Evolutionary conservation across 2,113 vertebrate genomes (phyloP).

Genomic region (Orycteropus afer): DNA sequence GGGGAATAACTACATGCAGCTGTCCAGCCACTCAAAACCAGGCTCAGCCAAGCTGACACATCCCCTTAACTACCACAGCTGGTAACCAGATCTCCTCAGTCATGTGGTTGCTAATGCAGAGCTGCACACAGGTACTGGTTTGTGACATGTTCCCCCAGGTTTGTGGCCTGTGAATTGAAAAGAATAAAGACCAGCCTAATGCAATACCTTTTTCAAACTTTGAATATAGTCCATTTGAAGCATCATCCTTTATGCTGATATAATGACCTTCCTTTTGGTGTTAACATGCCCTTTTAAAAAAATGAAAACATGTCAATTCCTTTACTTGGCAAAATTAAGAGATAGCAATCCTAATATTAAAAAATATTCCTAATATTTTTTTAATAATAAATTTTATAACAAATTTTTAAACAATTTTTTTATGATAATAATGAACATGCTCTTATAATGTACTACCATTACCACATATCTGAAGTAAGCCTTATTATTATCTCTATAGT

Average conservation of each 20-base stretch:
- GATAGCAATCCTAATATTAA: background rate
- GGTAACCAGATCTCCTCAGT: background rate
- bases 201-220: background rate
- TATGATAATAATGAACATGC: background rate
- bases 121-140: background rate
- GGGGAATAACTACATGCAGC: too few species aligned
- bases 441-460: background rate
- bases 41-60: too few species aligned
- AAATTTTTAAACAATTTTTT: too few species aligned
- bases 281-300: background rate
- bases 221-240: background rate
- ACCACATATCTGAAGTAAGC: background rate
- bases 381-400: too few species aligned
- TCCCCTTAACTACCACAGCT: too few species aligned
- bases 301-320: background rate
- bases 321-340: background rate
- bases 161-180: background rate
- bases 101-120: fast-evolving
- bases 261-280: background rate
- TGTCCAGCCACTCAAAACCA: too few species aligned
- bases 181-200: background rate
- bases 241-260: background rate
- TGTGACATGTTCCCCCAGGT: background rate
- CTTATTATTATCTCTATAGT: background rate
- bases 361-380: background rate